Percentiles rank a stretch among this genome's conserved stretches.
These are phyloP conservation scores for Melanotaenia trifasciata DNA, from an alignment of 2,797 vertebrate species.

Conservation along the genomic window DNA sequence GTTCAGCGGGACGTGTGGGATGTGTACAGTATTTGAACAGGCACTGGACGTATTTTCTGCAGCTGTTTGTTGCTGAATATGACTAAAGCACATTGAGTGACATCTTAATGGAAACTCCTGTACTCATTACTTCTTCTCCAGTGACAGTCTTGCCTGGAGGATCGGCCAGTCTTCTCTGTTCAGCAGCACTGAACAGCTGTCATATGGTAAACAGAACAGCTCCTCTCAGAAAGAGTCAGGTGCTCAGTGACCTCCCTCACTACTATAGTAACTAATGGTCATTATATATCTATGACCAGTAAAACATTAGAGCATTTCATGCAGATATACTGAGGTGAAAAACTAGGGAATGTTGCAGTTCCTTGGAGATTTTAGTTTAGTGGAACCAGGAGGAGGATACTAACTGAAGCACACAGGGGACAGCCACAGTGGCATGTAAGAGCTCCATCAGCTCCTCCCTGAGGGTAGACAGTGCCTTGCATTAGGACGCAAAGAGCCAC, in stretches of 20 bases:
- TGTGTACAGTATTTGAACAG: slow-evolving; percentile 8
- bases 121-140: slow-evolving; percentile 68
- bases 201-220: slow-evolving; percentile 41
- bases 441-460: slow-evolving; percentile 70
- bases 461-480: slow-evolving; percentile 59
- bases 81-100: slow-evolving; percentile 59
- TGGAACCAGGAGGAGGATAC: slow-evolving; percentile 21
- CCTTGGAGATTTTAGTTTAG: slow-evolving; percentile 30
- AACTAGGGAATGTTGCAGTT: slow-evolving; percentile 12
- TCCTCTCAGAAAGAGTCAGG: slow-evolving; percentile 28
- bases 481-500: slow-evolving; percentile 66
- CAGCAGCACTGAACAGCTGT: slow-evolving; percentile 40
- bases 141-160: slow-evolving; percentile 63
- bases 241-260: slow-evolving; percentile 12
- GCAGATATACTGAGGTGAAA: not conserved
- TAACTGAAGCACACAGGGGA: slow-evolving; percentile 19
- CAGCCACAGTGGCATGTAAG: slow-evolving; percentile 52
- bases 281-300: not conserved
- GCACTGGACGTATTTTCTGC: slow-evolving; percentile 17
- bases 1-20: slow-evolving; percentile 6
- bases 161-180: slow-evolving; percentile 36
- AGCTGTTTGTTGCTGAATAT: slow-evolving; percentile 37
- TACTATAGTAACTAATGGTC: not conserved
- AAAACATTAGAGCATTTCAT: not conserved
- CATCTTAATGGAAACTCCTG: slow-evolving; percentile 63